A percentile compares a stretch with the other conserved stretches of the same genome.
These are phyloP conservation scores for Trichopria drosophilae DNA, from an alignment of 2,888 invertebrate genomes.

Conservation along the genomic window DNA sequence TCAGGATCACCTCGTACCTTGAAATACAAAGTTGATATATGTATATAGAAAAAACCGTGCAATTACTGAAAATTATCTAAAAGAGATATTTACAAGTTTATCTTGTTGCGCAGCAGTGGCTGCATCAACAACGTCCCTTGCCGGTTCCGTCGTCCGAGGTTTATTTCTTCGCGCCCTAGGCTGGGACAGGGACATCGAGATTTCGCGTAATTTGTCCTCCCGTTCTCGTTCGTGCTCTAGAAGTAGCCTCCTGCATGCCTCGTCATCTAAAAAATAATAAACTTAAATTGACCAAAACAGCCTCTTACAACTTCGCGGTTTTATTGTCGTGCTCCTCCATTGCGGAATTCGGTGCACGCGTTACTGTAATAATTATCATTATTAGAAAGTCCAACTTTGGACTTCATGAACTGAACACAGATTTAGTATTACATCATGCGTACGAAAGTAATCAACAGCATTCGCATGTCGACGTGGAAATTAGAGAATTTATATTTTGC, in stretches of 20 bases:
- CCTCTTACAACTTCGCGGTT: too few species aligned
- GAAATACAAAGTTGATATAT: conserved; percentile 30
- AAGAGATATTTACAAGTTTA: conserved; percentile 49
- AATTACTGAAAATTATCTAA: background rate
- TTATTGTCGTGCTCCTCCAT: too few species aligned
- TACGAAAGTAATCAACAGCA: too few species aligned
- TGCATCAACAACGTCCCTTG: conserved; percentile 53
- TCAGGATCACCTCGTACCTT: conserved; percentile 80
- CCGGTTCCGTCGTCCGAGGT: conserved; percentile 52
- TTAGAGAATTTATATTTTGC: too few species aligned
- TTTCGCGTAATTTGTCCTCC: conserved; percentile 78
- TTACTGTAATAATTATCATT: too few species aligned
- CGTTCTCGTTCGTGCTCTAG: conserved; percentile 63
- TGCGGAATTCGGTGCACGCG: too few species aligned
- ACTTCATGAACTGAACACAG: too few species aligned
- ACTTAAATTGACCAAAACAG: too few species aligned
- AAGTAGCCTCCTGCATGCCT: conserved; percentile 59
- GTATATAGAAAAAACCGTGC: conserved; percentile 2
- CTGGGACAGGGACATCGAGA: conserved; percentile 79
- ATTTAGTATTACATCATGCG: too few species aligned
- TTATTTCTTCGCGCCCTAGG: conserved; percentile 60
- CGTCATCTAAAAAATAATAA: conserved; percentile 45
- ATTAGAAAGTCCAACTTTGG: too few species aligned
- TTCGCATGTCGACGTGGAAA: too few species aligned
- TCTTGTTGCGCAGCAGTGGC: conserved; percentile 51